These are phyloP conservation scores for Anser cygnoides DNA, from an alignment of 2,113 vertebrate genomes.

Conservation along the genomic window DNA sequence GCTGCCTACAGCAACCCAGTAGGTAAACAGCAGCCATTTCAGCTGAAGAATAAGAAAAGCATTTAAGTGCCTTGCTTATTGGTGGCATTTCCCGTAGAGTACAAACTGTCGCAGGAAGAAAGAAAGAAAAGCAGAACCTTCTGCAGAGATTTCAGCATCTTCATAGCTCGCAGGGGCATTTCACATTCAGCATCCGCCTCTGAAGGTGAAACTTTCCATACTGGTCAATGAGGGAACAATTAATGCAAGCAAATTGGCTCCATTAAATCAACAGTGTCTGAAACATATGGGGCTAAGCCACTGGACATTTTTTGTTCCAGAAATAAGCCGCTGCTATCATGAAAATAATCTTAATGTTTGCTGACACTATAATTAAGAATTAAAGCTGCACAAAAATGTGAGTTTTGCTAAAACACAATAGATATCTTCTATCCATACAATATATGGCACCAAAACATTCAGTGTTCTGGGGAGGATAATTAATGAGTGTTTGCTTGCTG, in stretches of 20 bases:
- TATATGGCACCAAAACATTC: constrained; percentile 38
- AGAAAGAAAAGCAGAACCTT: constrained; percentile 25
- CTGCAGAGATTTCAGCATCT: not conserved
- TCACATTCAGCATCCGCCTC: not conserved
- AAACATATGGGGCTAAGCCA: not conserved
- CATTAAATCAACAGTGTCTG: not conserved
- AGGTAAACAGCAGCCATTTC: constrained; percentile 10
- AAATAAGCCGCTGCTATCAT: constrained; percentile 8
- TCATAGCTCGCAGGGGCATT: not conserved
- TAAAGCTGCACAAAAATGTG: constrained; percentile 57
- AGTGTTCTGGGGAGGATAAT: constrained; percentile 26
- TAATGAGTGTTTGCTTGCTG: constrained; percentile 32
- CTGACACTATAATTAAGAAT: constrained; percentile 55
- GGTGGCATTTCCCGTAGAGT: not conserved
- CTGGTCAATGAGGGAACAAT: constrained; percentile 12
- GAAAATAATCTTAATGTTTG: constrained; percentile 29
- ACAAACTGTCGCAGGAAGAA: not conserved
- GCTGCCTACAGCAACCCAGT: not conserved
- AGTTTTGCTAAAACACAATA: constrained; percentile 58
- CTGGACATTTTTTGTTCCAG: not conserved
- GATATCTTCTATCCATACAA: constrained; percentile 54
- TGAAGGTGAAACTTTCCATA: constrained; percentile 3
- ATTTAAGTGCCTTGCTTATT: not conserved
- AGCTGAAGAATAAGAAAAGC: not conserved
- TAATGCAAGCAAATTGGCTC: constrained; percentile 19